These are phyloP conservation scores for Drosophila rhopaloa DNA, from an alignment of 1,140 invertebrate genomes.

Conservation along the genomic window DNA sequence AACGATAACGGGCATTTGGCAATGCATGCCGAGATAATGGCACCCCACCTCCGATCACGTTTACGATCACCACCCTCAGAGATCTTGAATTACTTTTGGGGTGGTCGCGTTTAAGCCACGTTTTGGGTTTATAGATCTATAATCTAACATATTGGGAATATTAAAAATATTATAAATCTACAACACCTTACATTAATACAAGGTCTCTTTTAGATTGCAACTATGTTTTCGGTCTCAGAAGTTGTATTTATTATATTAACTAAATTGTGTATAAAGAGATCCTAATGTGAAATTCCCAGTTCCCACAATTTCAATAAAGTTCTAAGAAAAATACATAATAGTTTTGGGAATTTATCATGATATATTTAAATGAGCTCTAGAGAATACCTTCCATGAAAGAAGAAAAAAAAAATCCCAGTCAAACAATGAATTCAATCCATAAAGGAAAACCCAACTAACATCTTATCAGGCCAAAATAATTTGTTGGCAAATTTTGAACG, in stretches of 20 bases:
- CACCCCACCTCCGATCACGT: constrained; percentile 2
- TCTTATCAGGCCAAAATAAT: constrained; percentile 60
- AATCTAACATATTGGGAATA: background rate
- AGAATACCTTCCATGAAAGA: too few species aligned
- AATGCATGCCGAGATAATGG: constrained; percentile 12
- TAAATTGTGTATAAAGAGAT: too few species aligned
- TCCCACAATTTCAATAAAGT: too few species aligned
- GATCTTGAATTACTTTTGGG: background rate
- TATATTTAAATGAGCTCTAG: too few species aligned
- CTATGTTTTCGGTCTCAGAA: too few species aligned
- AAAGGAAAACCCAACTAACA: constrained; percentile 23
- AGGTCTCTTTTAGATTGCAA: too few species aligned
- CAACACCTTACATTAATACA: too few species aligned
- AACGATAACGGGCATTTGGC: constrained; percentile 10
- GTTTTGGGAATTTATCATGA: too few species aligned
- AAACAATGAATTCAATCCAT: constrained; percentile 17
- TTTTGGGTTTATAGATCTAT: background rate
- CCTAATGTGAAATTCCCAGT: too few species aligned
- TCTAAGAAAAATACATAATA: too few species aligned
- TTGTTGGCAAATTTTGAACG: constrained; percentile 55
- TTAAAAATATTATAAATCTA: too few species aligned
- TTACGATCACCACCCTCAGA: background rate
- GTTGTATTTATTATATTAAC: too few species aligned
- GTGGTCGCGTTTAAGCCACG: constrained; percentile 26
- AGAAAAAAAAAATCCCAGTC: background rate